Base-by-base conservation (phyloP, 2,113 vertebrate genomes). In the Melierax canorus region DNA sequence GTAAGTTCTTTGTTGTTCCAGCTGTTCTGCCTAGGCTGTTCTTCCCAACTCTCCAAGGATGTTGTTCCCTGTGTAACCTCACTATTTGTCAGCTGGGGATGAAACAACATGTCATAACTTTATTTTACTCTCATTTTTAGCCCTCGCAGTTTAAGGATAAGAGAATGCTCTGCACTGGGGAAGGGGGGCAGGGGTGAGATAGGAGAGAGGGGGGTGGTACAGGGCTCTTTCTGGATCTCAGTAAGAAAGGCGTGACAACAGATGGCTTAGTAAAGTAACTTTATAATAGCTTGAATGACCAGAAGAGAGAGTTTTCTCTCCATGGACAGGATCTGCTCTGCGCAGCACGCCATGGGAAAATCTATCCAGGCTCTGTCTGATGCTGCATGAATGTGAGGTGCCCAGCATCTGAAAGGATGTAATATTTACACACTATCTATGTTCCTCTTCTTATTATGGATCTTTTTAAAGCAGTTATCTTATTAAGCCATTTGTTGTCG, bases 131-230 rank as follows among this genome's bases (percentile, higher is more conserved):
- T 32, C 27, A 69, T 43, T 86, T 77, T 74, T 71, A 77, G 13
- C 16, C 18, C 18, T 78, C 18, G 17, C 7, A 50, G 19, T 77
- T 77, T 73, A 58, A 68, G 30, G 38, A 29, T 43, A 76, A 4
- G 2, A 55, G 14, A 24, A 63, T 80, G 32, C 10, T 79, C 39
- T 86, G 30, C 48, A 11, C 8, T 14, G 14, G 11, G 13, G 46
- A 50, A 72, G n/a, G 11, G 4, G 4, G 11, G 4, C 0, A 2
- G 1, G 22, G 8, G 3, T 7, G 26, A 75, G 17, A 20, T 20
- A 63, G 58, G 53, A 66, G 50, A 66, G 34, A 60, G 43, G n/a
- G 21, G 14, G 6, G 10, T 88, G 34, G 6, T 78, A 21, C 51
- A 67, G 17, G 6, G 4, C 9, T 79, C 22, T 45, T 51, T 69